Conservation (phyloP, 2,797 vertebrate species). For the Phrynocephalus guinanensis region DNA sequence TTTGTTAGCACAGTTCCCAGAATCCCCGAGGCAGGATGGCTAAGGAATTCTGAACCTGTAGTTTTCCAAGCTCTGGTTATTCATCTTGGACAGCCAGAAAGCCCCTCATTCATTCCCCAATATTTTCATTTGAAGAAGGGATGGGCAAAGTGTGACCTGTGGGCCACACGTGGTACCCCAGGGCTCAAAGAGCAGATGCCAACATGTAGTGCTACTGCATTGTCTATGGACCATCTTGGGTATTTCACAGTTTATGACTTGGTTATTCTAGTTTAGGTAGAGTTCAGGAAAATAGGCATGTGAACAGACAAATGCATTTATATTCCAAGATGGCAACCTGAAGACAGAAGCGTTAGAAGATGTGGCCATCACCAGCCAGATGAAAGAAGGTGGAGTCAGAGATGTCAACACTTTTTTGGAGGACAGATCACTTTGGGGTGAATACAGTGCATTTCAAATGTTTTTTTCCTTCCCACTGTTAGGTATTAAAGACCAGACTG, state of each 20-base stretch:
- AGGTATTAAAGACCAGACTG: constrained; percentile 96
- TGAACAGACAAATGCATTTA: neutral
- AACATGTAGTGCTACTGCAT: too few species aligned
- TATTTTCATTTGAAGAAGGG: neutral
- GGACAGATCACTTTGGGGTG: neutral
- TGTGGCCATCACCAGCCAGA: neutral
- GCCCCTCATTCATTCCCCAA: neutral
- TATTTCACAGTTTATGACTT: neutral
- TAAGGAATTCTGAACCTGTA: too few species aligned
- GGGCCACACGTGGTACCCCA: too few species aligned
- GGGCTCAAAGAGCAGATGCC: too few species aligned
- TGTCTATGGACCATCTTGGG: too few species aligned
- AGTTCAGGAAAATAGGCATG: neutral
- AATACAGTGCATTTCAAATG: neutral
- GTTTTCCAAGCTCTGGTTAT: too few species aligned
- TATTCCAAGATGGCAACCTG: neutral
- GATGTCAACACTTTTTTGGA: constrained; percentile 8
- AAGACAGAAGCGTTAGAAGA: neutral
- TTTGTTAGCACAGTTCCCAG: neutral
- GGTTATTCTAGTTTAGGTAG: neutral
- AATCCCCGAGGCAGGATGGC: neutral
- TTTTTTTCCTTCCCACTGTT: constrained; percentile 17
- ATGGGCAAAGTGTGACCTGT: too few species aligned
- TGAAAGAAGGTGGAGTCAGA: neutral
- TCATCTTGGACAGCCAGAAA: neutral